Percentiles rank a stretch among this genome's conserved stretches.
Conservation (phyloP, 2,797 vertebrate genomes). For the Erethizon dorsatum region DNA sequence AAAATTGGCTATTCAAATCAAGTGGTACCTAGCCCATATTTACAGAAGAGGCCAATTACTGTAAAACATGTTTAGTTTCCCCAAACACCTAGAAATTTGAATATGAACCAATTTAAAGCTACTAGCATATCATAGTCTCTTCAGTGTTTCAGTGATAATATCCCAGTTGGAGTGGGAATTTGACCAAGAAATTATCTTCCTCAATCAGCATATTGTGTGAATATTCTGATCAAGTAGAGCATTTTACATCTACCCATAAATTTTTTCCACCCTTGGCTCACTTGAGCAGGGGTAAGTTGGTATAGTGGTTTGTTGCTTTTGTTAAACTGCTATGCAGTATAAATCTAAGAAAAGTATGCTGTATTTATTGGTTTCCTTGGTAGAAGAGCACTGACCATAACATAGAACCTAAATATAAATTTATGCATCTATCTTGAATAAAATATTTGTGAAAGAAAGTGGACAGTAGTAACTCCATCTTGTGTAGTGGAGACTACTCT, state of each 20-base stretch:
- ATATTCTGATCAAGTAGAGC: slow-evolving; percentile 73
- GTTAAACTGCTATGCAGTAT: slow-evolving; percentile 26
- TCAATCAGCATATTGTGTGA: slow-evolving; percentile 75
- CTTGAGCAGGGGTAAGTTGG: slow-evolving; percentile 18
- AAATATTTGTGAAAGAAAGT: background rate
- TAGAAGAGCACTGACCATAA: slow-evolving; percentile 2
- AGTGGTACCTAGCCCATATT: slow-evolving; percentile 80
- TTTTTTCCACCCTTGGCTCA: slow-evolving; percentile 47
- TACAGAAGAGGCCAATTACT: slow-evolving; percentile 81
- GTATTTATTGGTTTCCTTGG: background rate
- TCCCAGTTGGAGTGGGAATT: slow-evolving; percentile 78
- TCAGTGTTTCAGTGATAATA: slow-evolving; percentile 82
- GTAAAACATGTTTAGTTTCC: slow-evolving; percentile 77
- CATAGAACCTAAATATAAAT: background rate
- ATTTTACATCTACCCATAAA: slow-evolving; percentile 70
- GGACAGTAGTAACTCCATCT: background rate
- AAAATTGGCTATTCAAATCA: slow-evolving; percentile 68
- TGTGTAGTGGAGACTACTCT: background rate
- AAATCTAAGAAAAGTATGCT: slow-evolving; percentile 30
- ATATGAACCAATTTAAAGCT: slow-evolving; percentile 79
- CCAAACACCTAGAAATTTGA: slow-evolving; percentile 82
- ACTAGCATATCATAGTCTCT: slow-evolving; percentile 80
- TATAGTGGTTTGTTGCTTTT: slow-evolving; percentile 13
- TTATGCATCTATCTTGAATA: background rate
- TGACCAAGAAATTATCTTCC: slow-evolving; percentile 67